Evolutionary conservation across 1,140 invertebrate genomes (phyloP), one percentile per base, ranked within the genome.

Genomic region (Ceratoteleas bidentatus): DNA sequence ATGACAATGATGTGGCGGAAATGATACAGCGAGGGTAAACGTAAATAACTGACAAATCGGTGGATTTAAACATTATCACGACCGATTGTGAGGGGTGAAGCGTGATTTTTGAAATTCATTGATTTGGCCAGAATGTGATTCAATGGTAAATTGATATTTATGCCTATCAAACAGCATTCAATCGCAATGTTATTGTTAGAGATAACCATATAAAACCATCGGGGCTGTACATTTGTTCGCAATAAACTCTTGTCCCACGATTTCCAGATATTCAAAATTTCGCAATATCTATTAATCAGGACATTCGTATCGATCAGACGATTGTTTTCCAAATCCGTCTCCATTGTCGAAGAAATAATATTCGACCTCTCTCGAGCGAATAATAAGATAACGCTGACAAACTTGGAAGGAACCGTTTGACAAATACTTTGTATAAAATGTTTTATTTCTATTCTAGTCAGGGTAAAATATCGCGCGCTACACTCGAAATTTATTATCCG

Each of bases 391-490:
- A 70, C 54, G 49, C 34, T 61, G 14, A 43, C 33, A 70, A 54
- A 33, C 11, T 50, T 43, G 6, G 3, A 40, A 60, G 33, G 15
- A 57, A 62, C 58, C 34, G 11, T 70, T 78, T 58, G 74, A 78
- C 58, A 72, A 70, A 70, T 14, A 65, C 56, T 65, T 66, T 61
- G 14, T 64, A 56, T 1, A 40, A 72, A 61, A 68, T 60, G 38
- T 66, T 72, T 64, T 79, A 73, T 66, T 79, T 72, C 76, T 66
- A 68, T 61, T 68, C 61, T 73, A 43, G 65, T 52, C 60, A 32
- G 38, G 40, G 38, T 45, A 50, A 73, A 72, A 38, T 65, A 72
- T 64, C 32, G 65, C 58, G 36, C 10, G 16, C 8, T 45, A 64
- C 9, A 10, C 11, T 50, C 32, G n/a, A 72, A 78, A 78, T 78